A percentile compares a stretch with the other conserved stretches of the same genome.
These are phyloP conservation scores for Melangyna quadrimaculata DNA, from an alignment of 2,888 invertebrate species.

Conservation along the genomic window DNA sequence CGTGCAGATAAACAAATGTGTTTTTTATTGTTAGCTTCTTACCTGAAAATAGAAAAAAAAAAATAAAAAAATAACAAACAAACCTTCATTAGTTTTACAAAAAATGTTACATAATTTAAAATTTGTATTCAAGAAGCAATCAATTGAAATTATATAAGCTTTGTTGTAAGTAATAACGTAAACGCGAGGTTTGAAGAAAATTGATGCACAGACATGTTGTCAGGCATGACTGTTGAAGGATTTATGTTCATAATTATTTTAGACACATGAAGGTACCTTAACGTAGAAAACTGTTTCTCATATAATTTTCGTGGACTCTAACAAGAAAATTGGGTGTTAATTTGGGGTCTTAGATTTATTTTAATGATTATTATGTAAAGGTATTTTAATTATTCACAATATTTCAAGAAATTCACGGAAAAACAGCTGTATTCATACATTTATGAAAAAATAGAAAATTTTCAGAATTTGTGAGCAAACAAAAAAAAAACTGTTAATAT, in stretches of 20 bases:
- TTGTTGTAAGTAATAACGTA: background rate
- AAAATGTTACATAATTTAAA: slow-evolving; percentile 3
- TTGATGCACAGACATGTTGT: slow-evolving; percentile 13
- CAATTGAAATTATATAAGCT: slow-evolving; percentile 1
- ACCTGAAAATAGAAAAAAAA: slow-evolving; percentile 41
- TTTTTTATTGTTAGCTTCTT: slow-evolving; percentile 5
- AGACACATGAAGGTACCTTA: no score
- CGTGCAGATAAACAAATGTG: background rate
- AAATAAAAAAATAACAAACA: background rate
- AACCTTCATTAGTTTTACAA: background rate
- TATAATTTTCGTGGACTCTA: no score
- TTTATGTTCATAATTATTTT: background rate
- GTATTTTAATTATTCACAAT: no score
- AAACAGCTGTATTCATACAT: no score
- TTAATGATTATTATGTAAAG: no score
- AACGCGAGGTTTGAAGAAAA: background rate
- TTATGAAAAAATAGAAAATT: no score
- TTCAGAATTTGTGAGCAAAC: no score
- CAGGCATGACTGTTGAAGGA: background rate
- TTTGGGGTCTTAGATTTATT: no score
- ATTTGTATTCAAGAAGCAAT: slow-evolving; percentile 28
- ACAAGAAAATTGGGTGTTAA: no score
- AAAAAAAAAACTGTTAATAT: no score
- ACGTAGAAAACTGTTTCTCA: no score
- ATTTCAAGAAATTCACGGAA: no score